Base-by-base conservation (phyloP, 2,888 invertebrate species). In the Drosophila anceps region DNA sequence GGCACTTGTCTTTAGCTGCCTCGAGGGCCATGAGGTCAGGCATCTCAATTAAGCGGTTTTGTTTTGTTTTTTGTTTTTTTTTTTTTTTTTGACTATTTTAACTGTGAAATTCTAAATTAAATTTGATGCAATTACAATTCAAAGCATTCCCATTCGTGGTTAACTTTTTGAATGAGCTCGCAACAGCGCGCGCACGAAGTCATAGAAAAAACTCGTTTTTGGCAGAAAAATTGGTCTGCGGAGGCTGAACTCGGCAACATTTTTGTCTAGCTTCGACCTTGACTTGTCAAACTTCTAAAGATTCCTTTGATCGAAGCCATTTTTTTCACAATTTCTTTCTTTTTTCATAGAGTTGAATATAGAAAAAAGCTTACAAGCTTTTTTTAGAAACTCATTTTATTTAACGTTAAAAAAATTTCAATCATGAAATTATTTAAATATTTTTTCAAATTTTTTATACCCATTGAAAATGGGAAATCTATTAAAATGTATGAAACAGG, bases 71-170 rank as follows among this genome's bases (percentile, higher is more conserved):
- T 31, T 24, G 2, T 29, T 48, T 8, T 27, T 48, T 10, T 24
- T 13, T n/a, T n/a, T n/a, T n/a, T n/a, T n/a, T n/a, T n/a, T n/a
- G n/a, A n/a, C n/a, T 27, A 13, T 24, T 24, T 7, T n/a, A 9
- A 2, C 4, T 46, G 27, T 29, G 33, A 18, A 64, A 61, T 64
- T 73, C 60, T 62, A 73, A 64, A 80, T 79, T 64, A 64, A 64
- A 70, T 75, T 67, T 12, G 4, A 27, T 27, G 0, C 9, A 27
- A 46, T 48, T 10, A 10, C 15, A 27, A 46, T 46, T 10, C 10
- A 48, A n/a, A n/a, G n/a, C n/a, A n/a, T n/a, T n/a, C n/a, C 29
- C 3, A 9, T 15, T 24, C 13, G 44, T 27, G 27, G 44, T 24
- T 46, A 27, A 15, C 15, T 27, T 46, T 46, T 46, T n/a, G n/a